A percentile compares a stretch with the other conserved stretches of the same genome.
phyloP scores from a whole-genome alignment of 2,797 vertebrate species.

The Sebastes trivittatus region DNA sequence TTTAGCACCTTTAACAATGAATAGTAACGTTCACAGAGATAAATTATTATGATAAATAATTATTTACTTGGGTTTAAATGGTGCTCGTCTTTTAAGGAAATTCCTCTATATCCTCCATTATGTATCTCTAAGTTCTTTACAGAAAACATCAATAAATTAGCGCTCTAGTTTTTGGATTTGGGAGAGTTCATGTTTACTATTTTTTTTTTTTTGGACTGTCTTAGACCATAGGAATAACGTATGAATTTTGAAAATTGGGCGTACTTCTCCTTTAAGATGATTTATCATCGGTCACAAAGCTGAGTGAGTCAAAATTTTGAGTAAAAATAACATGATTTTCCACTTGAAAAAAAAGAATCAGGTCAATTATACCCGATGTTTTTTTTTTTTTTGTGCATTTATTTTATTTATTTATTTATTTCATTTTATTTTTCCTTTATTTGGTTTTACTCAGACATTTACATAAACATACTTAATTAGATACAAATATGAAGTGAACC shows the following conservation, averaged over 20 bases:
- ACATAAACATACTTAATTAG: too few relatives aligned
- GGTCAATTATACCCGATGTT: background rate
- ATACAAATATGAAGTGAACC: too few relatives aligned
- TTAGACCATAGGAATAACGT: too few relatives aligned
- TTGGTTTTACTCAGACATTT: too few relatives aligned
- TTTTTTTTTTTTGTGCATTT: too few relatives aligned
- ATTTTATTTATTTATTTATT: too few relatives aligned
- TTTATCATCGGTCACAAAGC: background rate
- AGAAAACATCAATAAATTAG: background rate
- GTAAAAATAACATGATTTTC: background rate
- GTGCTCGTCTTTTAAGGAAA: background rate
- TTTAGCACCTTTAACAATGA: too few relatives aligned
- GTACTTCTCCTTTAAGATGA: background rate
- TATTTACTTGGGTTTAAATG: background rate
- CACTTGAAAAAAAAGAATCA: background rate
- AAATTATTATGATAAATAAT: background rate
- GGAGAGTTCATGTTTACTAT: too few relatives aligned
- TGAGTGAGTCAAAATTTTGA: background rate
- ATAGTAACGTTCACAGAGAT: background rate
- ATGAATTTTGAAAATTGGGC: too few relatives aligned
- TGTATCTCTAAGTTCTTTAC: background rate
- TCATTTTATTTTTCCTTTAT: too few relatives aligned
- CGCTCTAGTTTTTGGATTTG: too few relatives aligned
- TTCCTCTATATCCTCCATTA: background rate
- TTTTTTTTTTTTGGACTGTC: too few relatives aligned